Evolutionary conservation across 2,797 vertebrate genomes (phyloP), one percentile per base, ranked within the genome.

Genomic region (Sternarchorhynchus goeldii): DNA sequence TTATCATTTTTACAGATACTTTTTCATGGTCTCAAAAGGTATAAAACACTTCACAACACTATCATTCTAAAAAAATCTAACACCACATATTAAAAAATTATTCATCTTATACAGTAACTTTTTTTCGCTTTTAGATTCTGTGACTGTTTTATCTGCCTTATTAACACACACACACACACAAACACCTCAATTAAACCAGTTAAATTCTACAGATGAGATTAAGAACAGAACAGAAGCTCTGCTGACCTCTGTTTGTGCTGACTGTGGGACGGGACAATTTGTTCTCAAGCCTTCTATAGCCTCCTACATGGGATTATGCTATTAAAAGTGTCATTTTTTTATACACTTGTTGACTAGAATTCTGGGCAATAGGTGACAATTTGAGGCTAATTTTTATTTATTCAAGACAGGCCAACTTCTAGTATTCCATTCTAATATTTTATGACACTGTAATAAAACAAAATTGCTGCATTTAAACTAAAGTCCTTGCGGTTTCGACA

Each of bases 281-380:
- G 20, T 62, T 63, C 36, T 41, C 14, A 59, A 32, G 25, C 25
- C 58, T 5, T 25, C 8, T 25, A n/a, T 29, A 53, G 7, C 58
- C 25, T 31, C 14, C n/a, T 34, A 16, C 12, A 39, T 17, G 20
- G 12, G 18, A 36, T 10, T 39, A 41, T 8, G 21, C 21, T 50
- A 50, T 53, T 16, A 74, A 25, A 45, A 5, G 3, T 39, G 39
- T 41, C 1, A 64, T 39, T 57, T 68, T 17, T 2, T 56, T 1
- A 36, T 39, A 25, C 39, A 17, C 95, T 90, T 88, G 91, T 90
- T 64, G 88, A 91, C 55, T 88, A 93, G 82, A 18, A 64, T 64
- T 36, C 62, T n/a, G 32, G 32, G 31, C n/a, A 65, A 14, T n/a
- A n/a, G 39, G 6, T 92, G 93, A 86, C 91, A 85, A 31, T 90